These are phyloP conservation scores for Xyliphius kryptos DNA, from an alignment of 2,113 vertebrate genomes.

Conservation along the genomic window DNA sequence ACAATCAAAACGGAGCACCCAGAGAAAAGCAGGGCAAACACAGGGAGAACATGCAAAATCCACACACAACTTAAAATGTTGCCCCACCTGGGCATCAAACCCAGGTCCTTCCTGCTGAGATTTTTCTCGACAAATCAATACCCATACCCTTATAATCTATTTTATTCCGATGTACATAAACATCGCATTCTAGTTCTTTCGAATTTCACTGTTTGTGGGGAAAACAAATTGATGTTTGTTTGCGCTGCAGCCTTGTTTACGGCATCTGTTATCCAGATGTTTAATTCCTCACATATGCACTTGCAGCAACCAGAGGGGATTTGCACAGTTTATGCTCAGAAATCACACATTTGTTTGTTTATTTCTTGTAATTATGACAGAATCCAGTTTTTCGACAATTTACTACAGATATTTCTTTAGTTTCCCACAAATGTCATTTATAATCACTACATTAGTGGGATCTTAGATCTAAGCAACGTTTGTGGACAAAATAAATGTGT, in stretches of 20 bases:
- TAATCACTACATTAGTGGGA: neutral
- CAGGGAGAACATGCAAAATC: no score
- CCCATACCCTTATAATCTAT: neutral
- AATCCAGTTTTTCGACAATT: neutral
- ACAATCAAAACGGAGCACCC: no score
- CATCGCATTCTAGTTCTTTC: neutral
- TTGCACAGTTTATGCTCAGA: slow-evolving; percentile 7
- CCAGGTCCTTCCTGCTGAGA: no score
- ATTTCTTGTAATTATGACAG: slow-evolving; percentile 1
- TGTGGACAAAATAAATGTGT: neutral
- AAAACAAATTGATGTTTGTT: slow-evolving; percentile 21
- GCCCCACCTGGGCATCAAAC: no score
- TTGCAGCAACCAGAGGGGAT: neutral
- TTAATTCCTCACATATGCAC: no score
- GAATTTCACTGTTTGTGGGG: slow-evolving; percentile 14
- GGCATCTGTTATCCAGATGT: slow-evolving; percentile 26
- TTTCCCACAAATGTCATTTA: slow-evolving; percentile 4
- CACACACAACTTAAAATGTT: no score
- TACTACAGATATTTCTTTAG: neutral
- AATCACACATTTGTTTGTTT: slow-evolving; percentile 21
- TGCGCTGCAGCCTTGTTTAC: slow-evolving; percentile 13
- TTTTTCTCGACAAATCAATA: neutral
- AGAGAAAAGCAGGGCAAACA: no score
- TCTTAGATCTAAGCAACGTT: neutral
- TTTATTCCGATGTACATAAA: slow-evolving; percentile 2